phyloP scores from a whole-genome alignment of 1,140 invertebrate species.

The Physella acuta region DNA sequence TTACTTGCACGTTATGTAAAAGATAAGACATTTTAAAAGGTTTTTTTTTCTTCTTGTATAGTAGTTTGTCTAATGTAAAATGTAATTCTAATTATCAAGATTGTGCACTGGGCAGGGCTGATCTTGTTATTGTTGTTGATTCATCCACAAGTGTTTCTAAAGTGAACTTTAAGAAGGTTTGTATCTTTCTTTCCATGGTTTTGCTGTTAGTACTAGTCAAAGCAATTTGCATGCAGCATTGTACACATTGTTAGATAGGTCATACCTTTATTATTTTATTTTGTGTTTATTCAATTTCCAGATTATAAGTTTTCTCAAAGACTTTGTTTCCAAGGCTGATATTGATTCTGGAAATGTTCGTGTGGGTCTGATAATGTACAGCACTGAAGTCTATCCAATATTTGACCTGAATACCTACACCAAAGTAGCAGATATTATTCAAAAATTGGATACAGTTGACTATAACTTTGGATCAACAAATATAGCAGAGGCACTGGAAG shows the following conservation, averaged over 20 bases:
- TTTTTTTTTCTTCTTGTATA: too few species aligned
- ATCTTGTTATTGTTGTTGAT: slow-evolving; percentile 51
- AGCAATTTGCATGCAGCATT: too few species aligned
- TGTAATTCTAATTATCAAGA: too few species aligned
- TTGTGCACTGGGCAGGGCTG: slow-evolving; percentile 27
- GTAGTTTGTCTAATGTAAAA: too few species aligned
- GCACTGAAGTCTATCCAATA: slow-evolving; percentile 31
- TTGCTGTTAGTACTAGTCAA: too few species aligned
- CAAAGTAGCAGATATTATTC: slow-evolving; percentile 29
- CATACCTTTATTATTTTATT: too few species aligned
- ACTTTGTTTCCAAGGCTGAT: slow-evolving; percentile 35
- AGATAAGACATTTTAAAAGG: too few species aligned
- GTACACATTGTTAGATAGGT: too few species aligned
- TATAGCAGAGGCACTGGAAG: slow-evolving; percentile 39
- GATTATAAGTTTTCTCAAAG: slow-evolving; percentile 37
- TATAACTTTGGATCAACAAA: slow-evolving; percentile 42
- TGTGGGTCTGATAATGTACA: slow-evolving; percentile 44
- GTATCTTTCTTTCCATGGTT: not conserved
- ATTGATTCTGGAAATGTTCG: slow-evolving; percentile 43
- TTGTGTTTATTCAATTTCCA: too few species aligned
- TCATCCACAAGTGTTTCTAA: slow-evolving; percentile 39
- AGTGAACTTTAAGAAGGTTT: slow-evolving; percentile 34
- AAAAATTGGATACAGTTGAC: slow-evolving; percentile 36
- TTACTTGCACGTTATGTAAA: too few species aligned
- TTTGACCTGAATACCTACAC: slow-evolving; percentile 38